Evolutionary conservation across 1,140 invertebrate species (phyloP).

Genomic region (Drosophila parabipectinata): DNA sequence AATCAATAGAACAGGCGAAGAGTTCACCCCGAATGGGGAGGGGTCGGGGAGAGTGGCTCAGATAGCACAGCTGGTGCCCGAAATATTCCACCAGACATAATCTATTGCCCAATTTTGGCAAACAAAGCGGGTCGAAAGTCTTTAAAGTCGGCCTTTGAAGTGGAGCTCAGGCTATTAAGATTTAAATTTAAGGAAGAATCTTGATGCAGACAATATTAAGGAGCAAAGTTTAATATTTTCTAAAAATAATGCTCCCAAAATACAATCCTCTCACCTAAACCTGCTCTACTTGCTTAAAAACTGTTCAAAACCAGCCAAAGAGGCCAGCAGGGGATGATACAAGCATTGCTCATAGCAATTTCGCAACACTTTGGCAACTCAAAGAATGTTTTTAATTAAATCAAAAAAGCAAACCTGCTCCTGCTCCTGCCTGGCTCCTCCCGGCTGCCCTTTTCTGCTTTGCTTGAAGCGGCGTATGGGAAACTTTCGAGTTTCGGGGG

Average conservation of each 20-base stretch:
- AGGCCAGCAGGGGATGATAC: constrained; percentile 10
- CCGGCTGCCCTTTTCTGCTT: background rate
- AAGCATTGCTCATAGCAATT: constrained; percentile 57
- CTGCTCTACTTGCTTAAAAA: background rate
- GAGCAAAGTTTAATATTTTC: background rate
- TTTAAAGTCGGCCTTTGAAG: constrained; percentile 9
- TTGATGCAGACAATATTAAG: background rate
- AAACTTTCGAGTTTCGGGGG: constrained; percentile 56
- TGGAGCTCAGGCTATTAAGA: background rate
- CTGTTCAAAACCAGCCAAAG: background rate
- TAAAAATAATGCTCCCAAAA: background rate
- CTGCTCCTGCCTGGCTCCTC: background rate
- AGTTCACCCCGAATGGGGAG: constrained; percentile 6
- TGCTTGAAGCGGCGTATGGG: constrained; percentile 19
- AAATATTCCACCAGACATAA: constrained; percentile 39
- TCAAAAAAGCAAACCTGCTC: constrained; percentile 58
- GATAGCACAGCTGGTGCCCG: constrained; percentile 27
- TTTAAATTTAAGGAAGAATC: background rate
- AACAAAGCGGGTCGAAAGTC: constrained; percentile 7
- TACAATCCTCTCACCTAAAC: background rate
- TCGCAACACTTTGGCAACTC: constrained; percentile 65
- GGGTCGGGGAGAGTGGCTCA: background rate
- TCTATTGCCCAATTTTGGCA: constrained; percentile 48
- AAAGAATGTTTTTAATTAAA: constrained; percentile 81
- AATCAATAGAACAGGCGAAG: constrained; percentile 67